These are phyloP conservation scores for Metacarcinus magister DNA, from an alignment of 2,888 invertebrate species.

Conservation along the genomic window DNA sequence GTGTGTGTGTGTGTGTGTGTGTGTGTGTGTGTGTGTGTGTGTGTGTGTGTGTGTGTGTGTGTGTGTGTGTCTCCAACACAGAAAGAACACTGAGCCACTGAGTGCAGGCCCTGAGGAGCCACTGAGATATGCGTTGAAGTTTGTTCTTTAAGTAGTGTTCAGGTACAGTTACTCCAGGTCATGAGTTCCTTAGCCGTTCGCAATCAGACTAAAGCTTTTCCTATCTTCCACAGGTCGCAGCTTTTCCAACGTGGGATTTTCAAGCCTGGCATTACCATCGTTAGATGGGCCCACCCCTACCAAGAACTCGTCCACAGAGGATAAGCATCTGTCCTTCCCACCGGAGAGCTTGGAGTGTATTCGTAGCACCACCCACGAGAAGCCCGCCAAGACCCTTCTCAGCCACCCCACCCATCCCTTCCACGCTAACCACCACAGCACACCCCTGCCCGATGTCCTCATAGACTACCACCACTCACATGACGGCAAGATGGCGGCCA, in stretches of 20 bases:
- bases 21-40: constrained; percentile 14
- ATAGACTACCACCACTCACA: constrained; percentile 75
- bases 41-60: background rate
- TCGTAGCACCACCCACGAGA: constrained; percentile 72
- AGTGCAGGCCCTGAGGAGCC: background rate
- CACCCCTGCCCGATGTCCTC: constrained; percentile 71
- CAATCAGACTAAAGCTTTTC: background rate
- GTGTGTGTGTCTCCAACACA: background rate
- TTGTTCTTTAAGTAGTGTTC: background rate
- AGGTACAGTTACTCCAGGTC: background rate
- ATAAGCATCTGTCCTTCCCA: background rate
- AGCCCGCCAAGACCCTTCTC: constrained; percentile 54
- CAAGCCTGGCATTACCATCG: constrained; percentile 54
- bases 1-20: background rate
- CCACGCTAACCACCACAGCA: constrained; percentile 52
- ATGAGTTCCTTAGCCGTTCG: background rate
- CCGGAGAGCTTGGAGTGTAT: constrained; percentile 54
- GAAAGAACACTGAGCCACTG: background rate
- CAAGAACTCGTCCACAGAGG: background rate
- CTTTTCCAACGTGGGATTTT: constrained; percentile 75
- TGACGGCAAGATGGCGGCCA: constrained; percentile 28
- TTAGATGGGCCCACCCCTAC: background rate
- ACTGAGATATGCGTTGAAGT: background rate
- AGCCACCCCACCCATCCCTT: constrained; percentile 50
- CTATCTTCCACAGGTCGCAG: constrained; percentile 63